Evolutionary conservation across 92 coral and sea anemone species (phyloP), one percentile per base, ranked within the genome.

Genomic region (Chrysogorgia sp.): DNA sequence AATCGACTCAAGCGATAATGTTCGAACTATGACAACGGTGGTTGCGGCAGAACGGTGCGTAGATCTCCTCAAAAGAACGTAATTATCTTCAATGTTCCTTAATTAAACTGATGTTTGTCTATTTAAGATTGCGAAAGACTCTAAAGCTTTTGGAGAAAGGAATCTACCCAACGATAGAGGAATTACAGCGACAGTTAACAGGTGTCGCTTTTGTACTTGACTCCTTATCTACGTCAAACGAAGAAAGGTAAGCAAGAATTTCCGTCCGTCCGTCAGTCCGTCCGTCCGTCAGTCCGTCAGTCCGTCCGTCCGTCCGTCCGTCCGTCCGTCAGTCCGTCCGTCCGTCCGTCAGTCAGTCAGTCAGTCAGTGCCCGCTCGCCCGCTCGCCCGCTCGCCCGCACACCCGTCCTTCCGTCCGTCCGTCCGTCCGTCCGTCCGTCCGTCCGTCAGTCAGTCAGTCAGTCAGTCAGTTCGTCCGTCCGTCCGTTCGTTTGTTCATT

Each of bases 1-100:
- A 7, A 56, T 72, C 14, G 79, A 72, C 12, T 72, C 79, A 15
- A 34, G 33, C 48, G 79, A 72, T 34, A 56, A 72, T 60, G 69
- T 81, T 58, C 55, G 69, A 68, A 55, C 78, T 35, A 58, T 68
- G 33, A 37, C 84, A 32, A 67, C 84, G 15, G 69, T 62, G 24
- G 69, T 81, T 55, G 77, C 84, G 40, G 84, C 77, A 26, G 62
- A 66, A 20, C 56, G 41, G 84, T 81, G 34, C 29, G 82, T 76
- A n/a, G 2, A 47, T 47, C 17, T 24, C 21, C 17, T 29, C 10
- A 34, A 25, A 61, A 15, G 29, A 1, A 12, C 21, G 40, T 9
- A 15, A 25, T 19, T 61, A 61, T 25, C 13, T 26, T 31, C 15
- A n/a, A 47, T 47, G 53, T 7, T 4, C 43, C 17, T 7, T 7